These are phyloP conservation scores for Heliconius aoede DNA, from an alignment of 2,888 invertebrate species.

Conservation along the genomic window DNA sequence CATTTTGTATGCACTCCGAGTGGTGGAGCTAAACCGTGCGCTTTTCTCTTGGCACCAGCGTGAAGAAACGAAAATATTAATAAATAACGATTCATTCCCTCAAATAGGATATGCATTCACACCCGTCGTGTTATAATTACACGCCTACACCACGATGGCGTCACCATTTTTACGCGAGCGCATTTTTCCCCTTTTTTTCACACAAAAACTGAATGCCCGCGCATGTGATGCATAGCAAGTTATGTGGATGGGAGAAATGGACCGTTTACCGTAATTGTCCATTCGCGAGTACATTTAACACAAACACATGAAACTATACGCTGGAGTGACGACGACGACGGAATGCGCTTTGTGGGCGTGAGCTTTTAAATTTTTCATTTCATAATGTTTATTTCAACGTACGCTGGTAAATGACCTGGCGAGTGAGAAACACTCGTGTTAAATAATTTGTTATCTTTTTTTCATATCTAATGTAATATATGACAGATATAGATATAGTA, in stretches of 20 bases:
- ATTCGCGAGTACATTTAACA: slow-evolving; percentile 62
- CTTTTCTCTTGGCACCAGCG: too few species aligned
- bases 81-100: too few species aligned
- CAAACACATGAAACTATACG: slow-evolving; percentile 62
- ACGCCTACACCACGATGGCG: too few species aligned
- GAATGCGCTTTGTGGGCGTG: slow-evolving; percentile 37
- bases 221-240: slow-evolving; percentile 43
- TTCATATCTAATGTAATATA: not conserved
- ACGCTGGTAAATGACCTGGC: not conserved
- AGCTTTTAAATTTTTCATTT: slow-evolving; percentile 23
- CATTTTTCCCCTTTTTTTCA: slow-evolving; percentile 8
- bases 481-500: not conserved
- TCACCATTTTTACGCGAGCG: not conserved
- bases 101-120: not conserved
- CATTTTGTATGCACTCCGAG: too few species aligned
- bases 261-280: slow-evolving; percentile 66
- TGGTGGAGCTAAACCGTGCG: too few species aligned
- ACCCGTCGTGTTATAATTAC: not conserved
- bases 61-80: too few species aligned
- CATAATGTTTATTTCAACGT: not conserved
- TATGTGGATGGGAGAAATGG: slow-evolving; percentile 57
- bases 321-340: slow-evolving; percentile 54
- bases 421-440: not conserved
- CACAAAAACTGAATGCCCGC: slow-evolving; percentile 25
- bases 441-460: not conserved